Evolutionary conservation across 2,888 invertebrate species (phyloP), one percentile per base, ranked within the genome.

Genomic region (Podotricha telesiphe): DNA sequence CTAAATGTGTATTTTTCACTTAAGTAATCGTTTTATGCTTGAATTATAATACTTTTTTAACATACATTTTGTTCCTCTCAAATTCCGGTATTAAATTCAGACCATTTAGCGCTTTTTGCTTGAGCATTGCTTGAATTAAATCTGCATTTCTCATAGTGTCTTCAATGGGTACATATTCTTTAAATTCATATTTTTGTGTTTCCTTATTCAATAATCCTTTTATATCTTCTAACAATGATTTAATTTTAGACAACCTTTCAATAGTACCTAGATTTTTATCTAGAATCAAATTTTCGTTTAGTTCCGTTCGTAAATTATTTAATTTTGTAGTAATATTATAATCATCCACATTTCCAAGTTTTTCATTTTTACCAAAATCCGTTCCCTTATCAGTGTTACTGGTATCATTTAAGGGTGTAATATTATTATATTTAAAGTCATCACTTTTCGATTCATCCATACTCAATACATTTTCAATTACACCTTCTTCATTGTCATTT

Each of bases 191-290:
- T 15, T 59, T 45, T 28, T 45, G 10, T 11, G 11, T n/a, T 45
- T 59, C 45, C 10, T 11, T 45, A n/a, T 59, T 22, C n/a, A 59
- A 45, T 11, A 59, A 22, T 22, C 5, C n/a, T 45, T 59, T 59
- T 22, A 59, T 28, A 11, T 59, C 22, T 45, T 59, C 59, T 7
- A 59, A 22, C 6, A 59, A 22, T 1, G 11, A 22, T 45, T 11
- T 59, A n/a, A 59, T 59, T 22, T 59, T 59, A 6, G 59, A 22
- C n/a, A 59, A 45, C 10, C 45, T 59, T 6, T 59, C n/a, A 6
- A 45, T 22, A 17, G 59, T 6, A 22, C 28, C 22, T 17, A 11
- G 10, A 11, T 42, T 45, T 42, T 17, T 17, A 22, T 10, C 5
- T 10, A 45, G 45, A 45, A 15, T 10, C 4, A 22, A 6, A 17